Evolutionary conservation across 2,113 vertebrate species (phyloP).

Genomic region (Sigmodon hispidus): DNA sequence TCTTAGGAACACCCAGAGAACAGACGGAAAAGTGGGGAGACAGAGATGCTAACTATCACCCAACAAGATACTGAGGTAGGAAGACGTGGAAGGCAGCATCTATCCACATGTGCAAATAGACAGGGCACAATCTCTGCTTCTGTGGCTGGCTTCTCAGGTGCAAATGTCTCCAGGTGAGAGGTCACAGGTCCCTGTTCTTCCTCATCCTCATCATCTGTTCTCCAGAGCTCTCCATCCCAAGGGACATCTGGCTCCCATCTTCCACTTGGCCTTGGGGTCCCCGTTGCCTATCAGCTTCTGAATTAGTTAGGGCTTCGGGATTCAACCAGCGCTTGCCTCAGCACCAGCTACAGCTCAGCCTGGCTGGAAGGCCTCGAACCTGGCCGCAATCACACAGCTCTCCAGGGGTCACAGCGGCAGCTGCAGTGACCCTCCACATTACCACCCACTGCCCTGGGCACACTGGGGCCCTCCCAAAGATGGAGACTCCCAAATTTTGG

Average conservation of each 20-base stretch:
- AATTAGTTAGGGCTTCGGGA: background rate
- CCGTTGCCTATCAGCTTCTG: background rate
- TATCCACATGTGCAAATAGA: too few relatives aligned
- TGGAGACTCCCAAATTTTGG: background rate
- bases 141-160: background rate
- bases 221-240: background rate
- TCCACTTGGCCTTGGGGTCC: background rate
- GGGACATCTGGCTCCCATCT: background rate
- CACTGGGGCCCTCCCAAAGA: background rate
- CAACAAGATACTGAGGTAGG: background rate
- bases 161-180: background rate
- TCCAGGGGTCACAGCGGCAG: background rate
- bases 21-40: too few relatives aligned
- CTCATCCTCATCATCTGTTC: background rate
- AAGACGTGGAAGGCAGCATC: fast-evolving
- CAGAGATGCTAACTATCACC: background rate
- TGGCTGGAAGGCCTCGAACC: background rate
- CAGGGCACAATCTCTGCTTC: background rate
- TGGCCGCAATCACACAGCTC: fast-evolving
- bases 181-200: background rate
- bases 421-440: background rate
- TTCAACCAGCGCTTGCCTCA: background rate
- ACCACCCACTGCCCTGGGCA: background rate
- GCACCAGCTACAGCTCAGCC: background rate
- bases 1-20: background rate